Evolutionary conservation across 2,888 invertebrate genomes (phyloP).

Genomic region (Apamea monoglypha): DNA sequence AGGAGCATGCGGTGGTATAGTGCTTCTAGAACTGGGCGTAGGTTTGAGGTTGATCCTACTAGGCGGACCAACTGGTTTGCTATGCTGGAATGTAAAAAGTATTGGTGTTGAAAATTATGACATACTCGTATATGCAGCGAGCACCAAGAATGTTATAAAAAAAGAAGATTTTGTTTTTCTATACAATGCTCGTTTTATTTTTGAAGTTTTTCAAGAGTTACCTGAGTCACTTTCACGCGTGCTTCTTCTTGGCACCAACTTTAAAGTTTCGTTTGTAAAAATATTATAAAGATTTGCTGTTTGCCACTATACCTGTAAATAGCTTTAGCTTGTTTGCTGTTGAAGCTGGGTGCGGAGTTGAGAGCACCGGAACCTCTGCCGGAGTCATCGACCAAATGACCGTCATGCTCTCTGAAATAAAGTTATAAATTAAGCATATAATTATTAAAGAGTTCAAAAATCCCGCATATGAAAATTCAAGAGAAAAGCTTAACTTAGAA

Average conservation of each 20-base stretch:
- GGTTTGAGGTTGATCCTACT: slow-evolving; percentile 96
- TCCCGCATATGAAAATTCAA: neutral
- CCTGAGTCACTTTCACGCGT: no score
- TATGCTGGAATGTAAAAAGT: slow-evolving; percentile 90
- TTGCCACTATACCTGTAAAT: slow-evolving; percentile 93
- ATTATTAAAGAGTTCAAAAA: no score
- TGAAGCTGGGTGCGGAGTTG: slow-evolving; percentile 94
- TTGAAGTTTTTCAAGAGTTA: neutral
- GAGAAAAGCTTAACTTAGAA: neutral
- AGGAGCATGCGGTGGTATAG: slow-evolving; percentile 97
- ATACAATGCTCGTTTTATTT: neutral
- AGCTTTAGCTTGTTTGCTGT: slow-evolving; percentile 96
- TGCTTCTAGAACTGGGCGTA: slow-evolving; percentile 97
- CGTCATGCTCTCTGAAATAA: slow-evolving; percentile 85
- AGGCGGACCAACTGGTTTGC: slow-evolving; percentile 96
- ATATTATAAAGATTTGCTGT: neutral
- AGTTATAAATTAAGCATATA: neutral
- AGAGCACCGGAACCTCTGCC: slow-evolving; percentile 93
- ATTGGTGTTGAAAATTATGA: neutral
- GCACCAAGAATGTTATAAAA: neutral
- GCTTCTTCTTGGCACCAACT: neutral
- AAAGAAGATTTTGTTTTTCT: neutral
- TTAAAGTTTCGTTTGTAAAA: neutral
- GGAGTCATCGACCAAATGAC: slow-evolving; percentile 88
- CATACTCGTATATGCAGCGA: neutral